Conservation (phyloP, 1,140 invertebrate genomes). For the Euglossa dilemma region DNA sequence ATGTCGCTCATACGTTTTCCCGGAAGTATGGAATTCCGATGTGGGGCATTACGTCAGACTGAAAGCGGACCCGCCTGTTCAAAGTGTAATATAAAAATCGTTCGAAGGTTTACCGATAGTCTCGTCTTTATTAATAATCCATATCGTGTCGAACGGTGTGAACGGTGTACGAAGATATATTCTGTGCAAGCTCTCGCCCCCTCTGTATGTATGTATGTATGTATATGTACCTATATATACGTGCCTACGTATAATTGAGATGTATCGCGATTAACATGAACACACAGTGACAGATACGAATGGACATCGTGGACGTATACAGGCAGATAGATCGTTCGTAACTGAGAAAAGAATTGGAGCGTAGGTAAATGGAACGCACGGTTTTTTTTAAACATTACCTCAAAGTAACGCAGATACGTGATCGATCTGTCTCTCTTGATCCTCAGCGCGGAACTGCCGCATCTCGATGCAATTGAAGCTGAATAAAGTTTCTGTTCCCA, state of each 20-base stretch:
- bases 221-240: constrained; percentile 61
- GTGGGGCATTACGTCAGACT: constrained; percentile 70
- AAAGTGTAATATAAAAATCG: constrained; percentile 78
- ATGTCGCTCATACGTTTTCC: constrained; percentile 6
- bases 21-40: constrained; percentile 44
- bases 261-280: constrained; percentile 12
- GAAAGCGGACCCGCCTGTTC: constrained; percentile 73
- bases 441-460: constrained; percentile 29
- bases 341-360: constrained; percentile 2
- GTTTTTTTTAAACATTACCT: constrained; percentile 62
- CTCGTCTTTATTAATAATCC: constrained; percentile 52
- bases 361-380: constrained; percentile 26
- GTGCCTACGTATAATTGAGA: constrained; percentile 60
- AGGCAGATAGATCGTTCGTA: constrained; percentile 6
- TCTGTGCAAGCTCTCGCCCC: constrained; percentile 51
- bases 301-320: background rate
- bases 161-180: constrained; percentile 43
- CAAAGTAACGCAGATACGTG: constrained; percentile 25
- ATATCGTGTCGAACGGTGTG: constrained; percentile 41
- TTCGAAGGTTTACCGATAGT: constrained; percentile 51
- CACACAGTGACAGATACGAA: background rate
- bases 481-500: constrained; percentile 70
- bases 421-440: constrained; percentile 46
- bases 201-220: constrained; percentile 59
- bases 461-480: constrained; percentile 58